phyloP scores from a whole-genome alignment of 2,888 invertebrate species.

The Acleris emargana region DNA sequence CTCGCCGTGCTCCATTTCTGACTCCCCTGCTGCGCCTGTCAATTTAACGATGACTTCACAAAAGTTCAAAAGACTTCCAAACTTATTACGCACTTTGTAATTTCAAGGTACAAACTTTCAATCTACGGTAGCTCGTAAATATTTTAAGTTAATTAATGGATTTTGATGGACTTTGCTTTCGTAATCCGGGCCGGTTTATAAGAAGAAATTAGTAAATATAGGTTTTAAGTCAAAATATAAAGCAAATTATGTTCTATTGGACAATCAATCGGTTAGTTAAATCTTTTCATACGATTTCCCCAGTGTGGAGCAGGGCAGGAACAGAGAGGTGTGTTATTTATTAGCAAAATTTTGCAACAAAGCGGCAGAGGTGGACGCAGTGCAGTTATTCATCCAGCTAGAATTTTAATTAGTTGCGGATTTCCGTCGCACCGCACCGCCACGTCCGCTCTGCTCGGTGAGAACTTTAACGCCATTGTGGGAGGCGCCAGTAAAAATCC shows the following conservation, averaged over 20 bases:
- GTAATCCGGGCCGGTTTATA: constrained; percentile 63
- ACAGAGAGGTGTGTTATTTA: constrained; percentile 42
- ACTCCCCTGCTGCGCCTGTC: constrained; percentile 72
- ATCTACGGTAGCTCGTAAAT: constrained; percentile 74
- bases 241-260: constrained; percentile 44
- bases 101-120: constrained; percentile 75
- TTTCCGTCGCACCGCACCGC: constrained; percentile 60
- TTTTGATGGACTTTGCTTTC: constrained; percentile 66
- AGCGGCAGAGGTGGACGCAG: constrained; percentile 51
- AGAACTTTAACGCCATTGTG: constrained; percentile 36
- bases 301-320: constrained; percentile 11
- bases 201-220: constrained; percentile 65
- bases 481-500: constrained; percentile 31
- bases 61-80: constrained; percentile 74
- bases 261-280: constrained; percentile 25
- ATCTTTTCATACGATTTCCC: constrained; percentile 30
- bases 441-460: constrained; percentile 47
- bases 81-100: constrained; percentile 77
- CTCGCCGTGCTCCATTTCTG: constrained; percentile 61
- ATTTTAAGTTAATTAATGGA: constrained; percentile 78
- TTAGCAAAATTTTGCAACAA: constrained; percentile 48
- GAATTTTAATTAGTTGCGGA: constrained; percentile 79
- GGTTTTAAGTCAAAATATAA: constrained; percentile 52
- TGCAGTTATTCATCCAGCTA: constrained; percentile 74
- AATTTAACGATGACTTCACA: constrained; percentile 70